A percentile compares a stretch with the other conserved stretches of the same genome.
Conservation (phyloP, 1,140 invertebrate species). For the Pseudomyrmex flavicornis region DNA sequence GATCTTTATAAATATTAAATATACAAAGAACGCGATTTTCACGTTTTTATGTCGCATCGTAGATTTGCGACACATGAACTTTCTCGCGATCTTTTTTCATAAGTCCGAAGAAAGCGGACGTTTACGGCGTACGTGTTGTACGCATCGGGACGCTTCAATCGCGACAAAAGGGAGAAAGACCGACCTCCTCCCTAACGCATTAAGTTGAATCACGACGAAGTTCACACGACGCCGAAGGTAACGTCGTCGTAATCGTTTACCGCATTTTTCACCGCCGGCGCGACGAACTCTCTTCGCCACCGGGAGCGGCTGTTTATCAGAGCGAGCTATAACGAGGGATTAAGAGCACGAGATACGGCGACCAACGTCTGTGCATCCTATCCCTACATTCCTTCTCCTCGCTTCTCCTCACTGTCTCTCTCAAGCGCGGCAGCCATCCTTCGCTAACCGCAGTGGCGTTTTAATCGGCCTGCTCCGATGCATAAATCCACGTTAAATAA, state of each 20-base stretch:
- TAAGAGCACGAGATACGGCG: slow-evolving; percentile 63
- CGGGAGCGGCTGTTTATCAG: slow-evolving; percentile 53
- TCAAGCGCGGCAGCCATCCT: not conserved
- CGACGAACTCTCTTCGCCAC: slow-evolving; percentile 16
- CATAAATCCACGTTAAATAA: slow-evolving; percentile 80
- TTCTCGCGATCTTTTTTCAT: not conserved
- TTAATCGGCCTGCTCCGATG: slow-evolving; percentile 77
- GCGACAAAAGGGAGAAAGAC: not conserved
- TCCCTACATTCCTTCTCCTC: slow-evolving; percentile 49
- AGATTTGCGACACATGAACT: slow-evolving; percentile 7
- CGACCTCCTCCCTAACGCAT: not conserved
- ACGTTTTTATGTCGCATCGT: not conserved
- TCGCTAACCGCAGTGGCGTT: slow-evolving; percentile 64
- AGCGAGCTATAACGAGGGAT: slow-evolving; percentile 69
- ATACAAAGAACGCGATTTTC: too few relatives aligned
- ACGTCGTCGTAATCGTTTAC: slow-evolving; percentile 34
- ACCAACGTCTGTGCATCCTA: slow-evolving; percentile 21
- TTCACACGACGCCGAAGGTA: slow-evolving; percentile 28
- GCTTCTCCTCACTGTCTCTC: slow-evolving; percentile 25
- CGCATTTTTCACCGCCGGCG: slow-evolving; percentile 44
- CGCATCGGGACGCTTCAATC: not conserved
- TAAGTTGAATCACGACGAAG: slow-evolving; percentile 8
- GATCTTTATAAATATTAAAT: too few relatives aligned
- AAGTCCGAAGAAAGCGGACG: not conserved
- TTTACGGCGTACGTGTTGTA: not conserved